phyloP scores from a whole-genome alignment of 2,888 invertebrate species.

The Lucinisca nassula region DNA sequence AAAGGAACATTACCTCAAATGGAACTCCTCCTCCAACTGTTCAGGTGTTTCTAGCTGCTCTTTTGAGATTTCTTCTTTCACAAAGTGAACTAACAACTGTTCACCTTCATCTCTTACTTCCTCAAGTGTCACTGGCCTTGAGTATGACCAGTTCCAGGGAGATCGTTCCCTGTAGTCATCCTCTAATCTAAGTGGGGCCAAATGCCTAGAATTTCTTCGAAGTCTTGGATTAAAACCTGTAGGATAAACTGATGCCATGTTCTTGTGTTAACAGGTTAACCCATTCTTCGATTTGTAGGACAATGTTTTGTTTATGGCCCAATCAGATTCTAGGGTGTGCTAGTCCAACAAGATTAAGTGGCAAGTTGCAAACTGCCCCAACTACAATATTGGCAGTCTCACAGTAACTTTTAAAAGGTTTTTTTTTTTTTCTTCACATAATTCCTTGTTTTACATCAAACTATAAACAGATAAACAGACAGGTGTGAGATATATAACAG shows the following conservation, averaged over 20 bases:
- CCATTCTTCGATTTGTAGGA: neutral
- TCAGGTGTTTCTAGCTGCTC: slow-evolving; percentile 56
- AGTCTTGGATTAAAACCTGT: slow-evolving; percentile 16
- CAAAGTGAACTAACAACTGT: slow-evolving; percentile 63
- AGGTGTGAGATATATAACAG: no score
- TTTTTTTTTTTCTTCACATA: no score
- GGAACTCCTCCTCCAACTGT: slow-evolving; percentile 37
- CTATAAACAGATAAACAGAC: no score
- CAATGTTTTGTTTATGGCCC: no score
- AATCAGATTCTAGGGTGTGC: no score
- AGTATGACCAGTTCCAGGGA: neutral
- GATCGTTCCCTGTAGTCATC: neutral
- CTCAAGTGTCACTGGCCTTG: slow-evolving; percentile 25
- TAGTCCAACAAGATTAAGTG: no score
- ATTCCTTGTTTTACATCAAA: no score
- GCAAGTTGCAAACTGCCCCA: neutral
- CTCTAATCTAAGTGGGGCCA: slow-evolving; percentile 16
- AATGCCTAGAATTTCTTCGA: slow-evolving; percentile 42
- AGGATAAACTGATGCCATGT: neutral
- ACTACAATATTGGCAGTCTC: no score
- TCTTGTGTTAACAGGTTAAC: neutral
- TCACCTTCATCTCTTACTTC: slow-evolving; percentile 71
- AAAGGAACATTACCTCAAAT: slow-evolving; percentile 59
- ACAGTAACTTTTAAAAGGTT: no score
- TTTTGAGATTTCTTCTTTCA: slow-evolving; percentile 52